These are phyloP conservation scores for Mesocentrotus franciscanus DNA, from an alignment of 53 echinoderm and acorn worm species.

Conservation along the genomic window DNA sequence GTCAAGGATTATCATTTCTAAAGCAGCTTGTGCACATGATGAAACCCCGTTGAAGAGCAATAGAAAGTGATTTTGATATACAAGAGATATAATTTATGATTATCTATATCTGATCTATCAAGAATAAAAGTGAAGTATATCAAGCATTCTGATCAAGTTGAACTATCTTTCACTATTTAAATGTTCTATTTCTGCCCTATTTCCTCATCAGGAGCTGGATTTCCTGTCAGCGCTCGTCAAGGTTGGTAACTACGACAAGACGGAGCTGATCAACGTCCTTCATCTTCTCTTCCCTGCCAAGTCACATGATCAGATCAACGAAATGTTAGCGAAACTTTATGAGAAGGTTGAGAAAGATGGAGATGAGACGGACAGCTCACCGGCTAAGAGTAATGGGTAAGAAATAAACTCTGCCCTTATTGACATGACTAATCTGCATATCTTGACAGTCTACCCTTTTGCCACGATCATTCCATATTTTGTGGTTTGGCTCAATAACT, in stretches of 20 bases:
- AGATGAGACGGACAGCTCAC: constrained; percentile 55
- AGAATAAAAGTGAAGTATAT: too few relatives aligned
- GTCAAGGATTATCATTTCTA: too few relatives aligned
- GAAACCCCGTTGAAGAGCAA: background rate
- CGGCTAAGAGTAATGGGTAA: constrained; percentile 69
- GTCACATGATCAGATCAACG: constrained; percentile 75
- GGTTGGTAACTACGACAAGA: constrained; percentile 74
- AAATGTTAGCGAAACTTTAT: constrained; percentile 74
- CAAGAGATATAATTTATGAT: background rate
- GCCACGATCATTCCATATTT: too few relatives aligned
- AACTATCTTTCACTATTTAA: background rate
- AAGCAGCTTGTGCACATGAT: background rate
- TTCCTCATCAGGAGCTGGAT: constrained; percentile 76
- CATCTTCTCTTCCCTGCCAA: constrained; percentile 83
- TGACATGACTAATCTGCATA: background rate
- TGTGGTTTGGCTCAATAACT: too few relatives aligned
- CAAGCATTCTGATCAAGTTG: too few relatives aligned
- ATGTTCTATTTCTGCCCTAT: background rate
- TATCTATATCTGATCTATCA: too few relatives aligned
- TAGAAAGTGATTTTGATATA: background rate
- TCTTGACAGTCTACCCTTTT: background rate
- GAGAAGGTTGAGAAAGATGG: constrained; percentile 73
- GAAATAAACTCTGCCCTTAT: background rate
- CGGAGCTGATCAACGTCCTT: constrained; percentile 81
- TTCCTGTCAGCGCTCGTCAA: constrained; percentile 87